phyloP scores from a whole-genome alignment of 35 echinoderm and acorn worm species.

The Holothuria glaberrima region DNA sequence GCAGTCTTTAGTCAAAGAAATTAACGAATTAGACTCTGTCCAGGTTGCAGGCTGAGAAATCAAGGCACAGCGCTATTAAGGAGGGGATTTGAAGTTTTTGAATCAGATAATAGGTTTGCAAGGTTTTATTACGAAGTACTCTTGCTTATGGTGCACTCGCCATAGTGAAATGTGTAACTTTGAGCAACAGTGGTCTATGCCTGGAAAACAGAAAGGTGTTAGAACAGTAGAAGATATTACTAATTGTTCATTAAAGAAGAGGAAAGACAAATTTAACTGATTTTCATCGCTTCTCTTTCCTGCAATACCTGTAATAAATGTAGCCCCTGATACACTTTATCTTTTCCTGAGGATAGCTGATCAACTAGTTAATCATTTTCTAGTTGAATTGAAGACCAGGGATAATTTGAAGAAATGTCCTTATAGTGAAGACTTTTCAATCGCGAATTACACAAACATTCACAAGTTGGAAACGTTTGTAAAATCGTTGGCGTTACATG shows the following conservation, averaged over 20 bases:
- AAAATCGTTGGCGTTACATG: not conserved
- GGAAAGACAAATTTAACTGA: constrained; percentile 30
- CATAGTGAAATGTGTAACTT: not conserved
- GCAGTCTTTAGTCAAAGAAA: not conserved
- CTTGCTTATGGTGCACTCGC: constrained; percentile 44
- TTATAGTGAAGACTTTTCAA: not conserved
- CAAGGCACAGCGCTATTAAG: not conserved
- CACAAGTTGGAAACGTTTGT: not conserved
- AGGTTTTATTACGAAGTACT: constrained; percentile 21
- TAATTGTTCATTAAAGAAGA: not conserved
- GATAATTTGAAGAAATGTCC: not conserved
- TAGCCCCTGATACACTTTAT: not conserved
- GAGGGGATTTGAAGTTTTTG: not conserved
- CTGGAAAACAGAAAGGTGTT: not conserved
- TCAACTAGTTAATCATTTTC: constrained; percentile 6
- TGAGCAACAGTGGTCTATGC: not conserved
- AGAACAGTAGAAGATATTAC: not conserved
- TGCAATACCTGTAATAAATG: constrained; percentile 1
- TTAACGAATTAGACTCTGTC: not conserved
- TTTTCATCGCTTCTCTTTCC: constrained; percentile 20
- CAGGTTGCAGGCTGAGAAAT: not conserved
- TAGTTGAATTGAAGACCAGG: not conserved
- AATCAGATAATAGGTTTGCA: constrained; percentile 6
- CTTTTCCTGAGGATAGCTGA: constrained; percentile 4
- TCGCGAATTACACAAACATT: no score